Evolutionary conservation across 2,113 vertebrate genomes (phyloP).

Genomic region (Sinocyclocheilus rhinocerous): DNA sequence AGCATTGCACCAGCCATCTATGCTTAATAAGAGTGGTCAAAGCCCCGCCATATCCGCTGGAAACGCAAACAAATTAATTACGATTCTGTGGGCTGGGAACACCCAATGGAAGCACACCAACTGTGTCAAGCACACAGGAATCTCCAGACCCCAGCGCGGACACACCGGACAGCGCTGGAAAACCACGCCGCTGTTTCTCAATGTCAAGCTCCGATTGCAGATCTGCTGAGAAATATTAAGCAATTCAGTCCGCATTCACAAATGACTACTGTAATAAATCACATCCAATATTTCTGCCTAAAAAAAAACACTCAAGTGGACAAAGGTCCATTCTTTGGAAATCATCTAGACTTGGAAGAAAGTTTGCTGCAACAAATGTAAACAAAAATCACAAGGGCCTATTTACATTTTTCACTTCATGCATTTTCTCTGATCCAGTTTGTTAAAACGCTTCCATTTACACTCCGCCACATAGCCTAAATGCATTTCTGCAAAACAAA

Average conservation of each 20-base stretch:
- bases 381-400: not conserved
- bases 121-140: conserved; percentile 44
- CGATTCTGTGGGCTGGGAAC: conserved; percentile 56
- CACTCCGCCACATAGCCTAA: too few species aligned
- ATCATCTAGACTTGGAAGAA: not conserved
- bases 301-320: too few species aligned
- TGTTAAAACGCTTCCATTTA: too few species aligned
- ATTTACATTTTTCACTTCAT: not conserved
- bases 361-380: not conserved
- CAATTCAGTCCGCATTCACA: not conserved
- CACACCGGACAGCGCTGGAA: not conserved
- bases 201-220: not conserved
- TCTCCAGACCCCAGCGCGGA: not conserved
- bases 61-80: conserved; percentile 65
- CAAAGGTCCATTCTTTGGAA: not conserved
- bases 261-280: not conserved
- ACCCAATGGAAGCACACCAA: conserved; percentile 47
- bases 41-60: conserved; percentile 60
- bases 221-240: conserved; percentile 9
- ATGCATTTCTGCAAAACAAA: not conserved
- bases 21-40: conserved; percentile 48
- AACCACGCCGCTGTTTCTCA: conserved; percentile 14
- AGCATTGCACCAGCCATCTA: conserved; percentile 40
- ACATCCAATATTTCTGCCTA: not conserved
- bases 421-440: not conserved